Conservation (phyloP, 2,888 invertebrate species). For the Clusia tigrina region DNA sequence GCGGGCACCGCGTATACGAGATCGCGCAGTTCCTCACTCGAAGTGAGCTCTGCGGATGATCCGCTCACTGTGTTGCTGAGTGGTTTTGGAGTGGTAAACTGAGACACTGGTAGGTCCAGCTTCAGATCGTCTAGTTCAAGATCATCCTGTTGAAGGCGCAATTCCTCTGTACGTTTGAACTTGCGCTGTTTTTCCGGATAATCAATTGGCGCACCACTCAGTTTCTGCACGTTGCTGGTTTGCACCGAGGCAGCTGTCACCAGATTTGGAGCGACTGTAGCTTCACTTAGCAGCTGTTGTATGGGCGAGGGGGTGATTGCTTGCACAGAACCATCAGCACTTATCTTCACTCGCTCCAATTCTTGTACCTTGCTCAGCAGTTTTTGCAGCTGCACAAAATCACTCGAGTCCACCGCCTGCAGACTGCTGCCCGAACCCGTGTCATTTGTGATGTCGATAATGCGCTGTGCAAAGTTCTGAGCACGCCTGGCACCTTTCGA, state of each 20-base stretch:
- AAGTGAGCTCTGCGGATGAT: constrained; percentile 30
- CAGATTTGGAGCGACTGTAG: constrained; percentile 40
- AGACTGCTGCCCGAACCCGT: constrained; percentile 43
- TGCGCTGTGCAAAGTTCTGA: constrained; percentile 40
- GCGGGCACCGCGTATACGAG: constrained; percentile 45
- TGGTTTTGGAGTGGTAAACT: not conserved
- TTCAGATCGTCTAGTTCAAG: constrained; percentile 30
- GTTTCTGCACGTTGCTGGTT: constrained; percentile 45
- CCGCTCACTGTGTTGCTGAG: not conserved
- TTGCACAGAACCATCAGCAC: constrained; percentile 30
- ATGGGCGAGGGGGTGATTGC: constrained; percentile 26
- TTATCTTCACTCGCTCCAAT: constrained; percentile 55
- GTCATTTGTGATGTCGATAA: constrained; percentile 54
- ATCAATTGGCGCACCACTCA: constrained; percentile 50
- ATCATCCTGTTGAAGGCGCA: constrained; percentile 11
- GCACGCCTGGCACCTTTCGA: constrained; percentile 35
- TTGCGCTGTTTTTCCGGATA: constrained; percentile 39
- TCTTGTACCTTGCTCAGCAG: constrained; percentile 65
- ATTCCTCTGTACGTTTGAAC: constrained; percentile 24
- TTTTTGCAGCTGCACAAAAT: constrained; percentile 66
- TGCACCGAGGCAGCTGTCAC: constrained; percentile 53
- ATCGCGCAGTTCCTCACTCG: constrained; percentile 54
- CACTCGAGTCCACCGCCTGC: constrained; percentile 64
- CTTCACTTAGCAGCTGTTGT: constrained; percentile 18
- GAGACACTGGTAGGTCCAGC: constrained; percentile 44